Evolutionary conservation across 2,113 vertebrate genomes (phyloP), one percentile per base, ranked within the genome.

Genomic region (Bos taurus): DNA sequence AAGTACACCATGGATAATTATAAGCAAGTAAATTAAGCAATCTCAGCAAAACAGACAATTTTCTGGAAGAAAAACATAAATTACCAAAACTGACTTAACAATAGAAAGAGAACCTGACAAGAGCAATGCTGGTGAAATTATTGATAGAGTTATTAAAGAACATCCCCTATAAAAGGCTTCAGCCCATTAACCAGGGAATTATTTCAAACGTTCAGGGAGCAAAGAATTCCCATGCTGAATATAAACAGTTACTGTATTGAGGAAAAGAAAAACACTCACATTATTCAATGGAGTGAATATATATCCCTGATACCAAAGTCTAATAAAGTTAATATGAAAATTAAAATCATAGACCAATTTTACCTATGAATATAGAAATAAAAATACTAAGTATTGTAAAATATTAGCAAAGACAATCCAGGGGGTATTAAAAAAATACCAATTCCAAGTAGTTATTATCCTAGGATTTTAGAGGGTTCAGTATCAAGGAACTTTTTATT

Each of bases 11-110:
- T 71, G 10, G 16, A 85, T 81, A 96, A 84, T 92, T 52, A 81
- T 43, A 95, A 95, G 57, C 52, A 96, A 96, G 95, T 74, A 43
- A 95, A 89, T 92, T 84, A 28, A 6, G 25, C 19, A 92, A 94
- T 59, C 56, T 96, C 23, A 93, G 81, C 54, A 88, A 95, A 92
- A 95, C 25, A 87, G 33, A 50, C 2, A 50, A 48, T 81, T 84
- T 87, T 95, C n/a, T 86, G 43, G 13, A 23, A 64, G 23, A 83
- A 91, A 88, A 83, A 59, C 60, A 90, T 80, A 92, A 94, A 93
- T 93, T 82, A 84, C 46, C 46, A 91, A 86, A 95, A 91, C 52
- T 95, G 82, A 86, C 26, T 62, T 94, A 90, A 88, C 19, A 94
- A 91, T 14, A 81, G 74, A 90, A 88, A 67, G 36, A 81, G 64